Percentiles rank a stretch among this genome's conserved stretches.
phyloP scores from a whole-genome alignment of 2,888 invertebrate species.

The Lithosia quadra region DNA sequence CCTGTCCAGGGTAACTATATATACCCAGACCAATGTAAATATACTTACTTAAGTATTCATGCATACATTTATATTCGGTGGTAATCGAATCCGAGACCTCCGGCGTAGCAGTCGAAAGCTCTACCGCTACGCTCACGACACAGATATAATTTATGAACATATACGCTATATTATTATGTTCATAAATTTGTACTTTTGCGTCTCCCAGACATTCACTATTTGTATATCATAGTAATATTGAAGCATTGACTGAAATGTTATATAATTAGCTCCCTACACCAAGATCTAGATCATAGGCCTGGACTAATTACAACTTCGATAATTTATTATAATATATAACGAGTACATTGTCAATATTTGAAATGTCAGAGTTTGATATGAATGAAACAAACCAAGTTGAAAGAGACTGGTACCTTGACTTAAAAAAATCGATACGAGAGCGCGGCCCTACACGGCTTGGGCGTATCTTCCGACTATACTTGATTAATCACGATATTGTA shows the following conservation, averaged over 20 bases:
- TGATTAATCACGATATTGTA: constrained; percentile 27
- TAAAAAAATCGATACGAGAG: constrained; percentile 52
- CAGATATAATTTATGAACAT: too few species aligned
- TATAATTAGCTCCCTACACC: background rate
- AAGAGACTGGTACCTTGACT: constrained; percentile 48
- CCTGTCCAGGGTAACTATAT: too few species aligned
- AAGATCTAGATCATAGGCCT: background rate
- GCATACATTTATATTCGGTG: too few species aligned
- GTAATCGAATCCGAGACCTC: too few species aligned
- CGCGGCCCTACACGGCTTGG: constrained; percentile 29
- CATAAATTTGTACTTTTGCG: too few species aligned
- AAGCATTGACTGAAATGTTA: background rate
- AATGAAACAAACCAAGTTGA: constrained; percentile 32
- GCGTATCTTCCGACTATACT: constrained; percentile 31
- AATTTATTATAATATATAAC: background rate
- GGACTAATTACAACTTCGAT: background rate
- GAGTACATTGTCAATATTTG: background rate
- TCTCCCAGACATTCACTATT: too few species aligned
- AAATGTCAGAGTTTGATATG: constrained; percentile 22
- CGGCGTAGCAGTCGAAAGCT: too few species aligned
- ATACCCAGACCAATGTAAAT: too few species aligned
- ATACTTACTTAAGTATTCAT: too few species aligned
- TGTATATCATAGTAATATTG: too few species aligned
- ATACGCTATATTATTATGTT: too few species aligned
- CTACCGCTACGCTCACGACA: too few species aligned